Conservation (phyloP, 1,140 invertebrate genomes). For the Drosophila grimshawi region DNA sequence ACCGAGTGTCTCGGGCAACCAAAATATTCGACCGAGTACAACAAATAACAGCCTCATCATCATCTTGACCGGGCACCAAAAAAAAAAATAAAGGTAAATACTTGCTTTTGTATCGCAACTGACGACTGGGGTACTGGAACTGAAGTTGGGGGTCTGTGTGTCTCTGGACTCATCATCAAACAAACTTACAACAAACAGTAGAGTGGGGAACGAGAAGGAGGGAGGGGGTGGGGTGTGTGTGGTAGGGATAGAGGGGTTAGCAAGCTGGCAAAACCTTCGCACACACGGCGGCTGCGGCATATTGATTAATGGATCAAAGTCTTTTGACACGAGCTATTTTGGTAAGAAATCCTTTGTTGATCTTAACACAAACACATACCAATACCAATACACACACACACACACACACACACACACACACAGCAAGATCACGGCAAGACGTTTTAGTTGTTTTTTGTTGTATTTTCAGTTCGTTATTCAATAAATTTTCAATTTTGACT, state of each 20-base stretch:
- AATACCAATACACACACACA: constrained; percentile 32
- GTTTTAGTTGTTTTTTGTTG: constrained; percentile 46
- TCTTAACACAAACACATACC: constrained; percentile 73
- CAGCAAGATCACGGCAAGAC: constrained; percentile 10
- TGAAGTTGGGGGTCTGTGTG: constrained; percentile 28
- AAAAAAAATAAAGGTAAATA: constrained; percentile 39
- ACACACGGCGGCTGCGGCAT: constrained; percentile 68
- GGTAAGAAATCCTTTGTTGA: constrained; percentile 84
- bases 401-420: not conserved
- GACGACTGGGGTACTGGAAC: constrained; percentile 4
- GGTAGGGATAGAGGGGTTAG: not conserved
- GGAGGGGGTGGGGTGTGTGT: not conserved
- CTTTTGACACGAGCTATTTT: constrained; percentile 85
- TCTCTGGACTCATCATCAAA: constrained; percentile 42
- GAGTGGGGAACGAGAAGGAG: too few relatives aligned
- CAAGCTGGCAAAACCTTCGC: constrained; percentile 67
- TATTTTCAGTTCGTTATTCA: constrained; percentile 70
- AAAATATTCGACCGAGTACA: constrained; percentile 49
- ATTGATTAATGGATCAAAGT: constrained; percentile 85
- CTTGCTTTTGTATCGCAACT: constrained; percentile 38
- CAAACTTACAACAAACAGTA: constrained; percentile 46
- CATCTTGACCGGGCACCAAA: constrained; percentile 69
- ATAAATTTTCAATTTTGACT: constrained; percentile 85
- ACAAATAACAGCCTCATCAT: constrained; percentile 79
- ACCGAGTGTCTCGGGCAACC: constrained; percentile 33